Evolutionary conservation across 1,140 invertebrate species (phyloP).

Genomic region (Eurosta solidaginis): DNA sequence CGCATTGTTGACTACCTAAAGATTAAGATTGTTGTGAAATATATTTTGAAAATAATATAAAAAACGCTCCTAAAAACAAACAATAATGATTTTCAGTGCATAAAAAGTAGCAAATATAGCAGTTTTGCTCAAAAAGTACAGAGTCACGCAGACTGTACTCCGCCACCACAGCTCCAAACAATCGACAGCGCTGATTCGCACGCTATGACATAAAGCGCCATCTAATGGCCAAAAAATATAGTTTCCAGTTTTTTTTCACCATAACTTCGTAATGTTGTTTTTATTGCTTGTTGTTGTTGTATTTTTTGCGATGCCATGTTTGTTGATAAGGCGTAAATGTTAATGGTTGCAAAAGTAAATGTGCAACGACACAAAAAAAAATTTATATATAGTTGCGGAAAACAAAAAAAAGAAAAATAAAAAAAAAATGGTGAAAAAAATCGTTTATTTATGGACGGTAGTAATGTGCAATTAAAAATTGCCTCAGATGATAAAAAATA

Average conservation of each 20-base stretch:
- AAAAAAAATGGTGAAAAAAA: neutral
- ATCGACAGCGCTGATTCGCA: neutral
- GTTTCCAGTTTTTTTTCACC: no score
- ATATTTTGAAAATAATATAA: neutral
- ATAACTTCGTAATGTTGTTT: slow-evolving; percentile 9
- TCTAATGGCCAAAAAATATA: neutral
- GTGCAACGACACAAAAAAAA: slow-evolving; percentile 15
- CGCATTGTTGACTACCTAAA: slow-evolving; percentile 22
- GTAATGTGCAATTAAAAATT: neutral
- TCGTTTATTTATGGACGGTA: neutral
- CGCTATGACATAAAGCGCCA: slow-evolving; percentile 7
- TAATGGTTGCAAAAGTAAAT: neutral
- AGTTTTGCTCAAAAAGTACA: neutral
- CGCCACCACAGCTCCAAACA: neutral
- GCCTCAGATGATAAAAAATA: neutral
- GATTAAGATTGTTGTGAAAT: neutral
- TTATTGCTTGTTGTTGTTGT: neutral
- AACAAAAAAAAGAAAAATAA: neutral
- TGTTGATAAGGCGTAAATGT: slow-evolving; percentile 18
- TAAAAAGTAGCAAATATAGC: neutral
- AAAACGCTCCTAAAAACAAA: neutral
- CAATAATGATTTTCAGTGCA: neutral
- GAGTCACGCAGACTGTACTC: slow-evolving; percentile 2
- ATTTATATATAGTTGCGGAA: neutral
- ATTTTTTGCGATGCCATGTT: neutral